Percentiles rank a stretch among this genome's conserved stretches.
These are phyloP conservation scores for Uromys caudimaculatus DNA, from an alignment of 2,797 vertebrate species.

Conservation along the genomic window DNA sequence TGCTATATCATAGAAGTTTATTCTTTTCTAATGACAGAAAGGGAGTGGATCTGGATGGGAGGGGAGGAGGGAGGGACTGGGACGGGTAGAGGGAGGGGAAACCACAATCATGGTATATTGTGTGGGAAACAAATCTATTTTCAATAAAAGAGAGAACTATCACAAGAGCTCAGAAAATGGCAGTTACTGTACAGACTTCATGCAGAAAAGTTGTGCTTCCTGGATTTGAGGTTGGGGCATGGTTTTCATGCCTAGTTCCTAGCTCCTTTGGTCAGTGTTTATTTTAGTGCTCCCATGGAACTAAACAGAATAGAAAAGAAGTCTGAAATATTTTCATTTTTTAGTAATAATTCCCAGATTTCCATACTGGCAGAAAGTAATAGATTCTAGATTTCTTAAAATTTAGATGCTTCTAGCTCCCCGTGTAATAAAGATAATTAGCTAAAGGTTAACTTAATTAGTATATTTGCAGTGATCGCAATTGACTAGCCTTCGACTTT, in stretches of 20 bases:
- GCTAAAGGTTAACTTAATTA: constrained; percentile 71
- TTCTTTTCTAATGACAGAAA: neutral
- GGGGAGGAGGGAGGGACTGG: neutral
- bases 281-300: neutral
- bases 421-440: constrained; percentile 50
- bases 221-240: neutral
- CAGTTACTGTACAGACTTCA: neutral
- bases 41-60: neutral
- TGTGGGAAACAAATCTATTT: neutral
- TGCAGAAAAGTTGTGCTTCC: neutral
- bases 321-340: constrained; percentile 44
- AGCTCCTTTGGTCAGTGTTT: constrained; percentile 33
- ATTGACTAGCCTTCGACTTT: constrained; percentile 43
- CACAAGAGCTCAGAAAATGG: constrained; percentile 13
- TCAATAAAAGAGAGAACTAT: neutral
- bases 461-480: constrained; percentile 41
- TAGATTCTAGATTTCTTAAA: constrained; percentile 53
- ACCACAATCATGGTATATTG: neutral
- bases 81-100: too few relatives aligned
- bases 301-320: constrained; percentile 32
- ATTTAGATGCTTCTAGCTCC: constrained; percentile 33
- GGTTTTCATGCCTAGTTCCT: constrained; percentile 46
- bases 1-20: neutral
- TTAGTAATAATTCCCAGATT: constrained; percentile 4
- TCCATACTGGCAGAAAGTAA: constrained; percentile 55